These are phyloP conservation scores for Cotesia typhae DNA, from an alignment of 1,140 invertebrate genomes.

Conservation along the genomic window DNA sequence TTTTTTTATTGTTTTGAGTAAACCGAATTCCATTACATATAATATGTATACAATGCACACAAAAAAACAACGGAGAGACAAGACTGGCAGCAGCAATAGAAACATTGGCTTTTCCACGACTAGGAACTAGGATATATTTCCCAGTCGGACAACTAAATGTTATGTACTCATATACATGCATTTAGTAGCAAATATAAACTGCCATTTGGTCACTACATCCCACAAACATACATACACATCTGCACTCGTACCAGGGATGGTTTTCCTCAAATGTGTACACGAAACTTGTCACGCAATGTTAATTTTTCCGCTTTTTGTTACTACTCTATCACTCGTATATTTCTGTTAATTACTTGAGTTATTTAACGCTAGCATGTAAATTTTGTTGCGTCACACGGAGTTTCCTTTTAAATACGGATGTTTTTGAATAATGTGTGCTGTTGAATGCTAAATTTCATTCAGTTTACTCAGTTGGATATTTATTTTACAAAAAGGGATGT, in stretches of 20 bases:
- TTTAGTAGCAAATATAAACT: background rate
- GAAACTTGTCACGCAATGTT: conserved; percentile 26
- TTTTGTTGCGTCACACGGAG: conserved; percentile 9
- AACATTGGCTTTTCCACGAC: conserved; percentile 31
- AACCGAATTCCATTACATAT: too few relatives aligned
- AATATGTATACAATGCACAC: conserved; percentile 1
- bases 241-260: too few relatives aligned
- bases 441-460: conserved; percentile 11
- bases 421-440: conserved; percentile 10
- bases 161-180: background rate
- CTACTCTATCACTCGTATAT: conserved; percentile 21
- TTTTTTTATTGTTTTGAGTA: too few relatives aligned
- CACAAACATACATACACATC: too few relatives aligned
- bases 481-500: too few relatives aligned
- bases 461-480: background rate
- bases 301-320: conserved; percentile 25
- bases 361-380: conserved; percentile 18
- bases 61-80: conserved; percentile 28
- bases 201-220: background rate
- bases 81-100: conserved; percentile 28
- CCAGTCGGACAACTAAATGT: conserved; percentile 37
- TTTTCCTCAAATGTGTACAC: background rate
- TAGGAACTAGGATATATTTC: conserved; percentile 37
- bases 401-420: conserved; percentile 23
- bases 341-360: conserved; percentile 20